A percentile compares a stretch with the other conserved stretches of the same genome.
phyloP scores from a whole-genome alignment of 2,797 vertebrate genomes.

The Bovichtus diacanthus region DNA sequence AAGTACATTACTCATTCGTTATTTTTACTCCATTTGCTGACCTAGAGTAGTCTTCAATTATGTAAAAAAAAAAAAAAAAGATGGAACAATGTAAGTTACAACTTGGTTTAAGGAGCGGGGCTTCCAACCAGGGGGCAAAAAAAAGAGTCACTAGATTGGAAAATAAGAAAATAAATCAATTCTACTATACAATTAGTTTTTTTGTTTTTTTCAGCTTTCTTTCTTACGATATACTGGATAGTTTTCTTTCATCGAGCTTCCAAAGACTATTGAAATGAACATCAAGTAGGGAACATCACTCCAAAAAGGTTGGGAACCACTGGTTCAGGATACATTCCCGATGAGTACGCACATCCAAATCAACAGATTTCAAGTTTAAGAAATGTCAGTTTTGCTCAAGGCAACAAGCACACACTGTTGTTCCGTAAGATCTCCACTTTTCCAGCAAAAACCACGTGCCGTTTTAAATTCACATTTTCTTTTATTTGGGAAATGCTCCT shows the following conservation, averaged over 20 bases:
- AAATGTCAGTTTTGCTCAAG: not conserved
- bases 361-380: not conserved
- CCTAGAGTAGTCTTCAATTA: constrained; percentile 1
- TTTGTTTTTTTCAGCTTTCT: not conserved
- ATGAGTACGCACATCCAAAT: not conserved
- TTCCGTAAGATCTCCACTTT: not conserved
- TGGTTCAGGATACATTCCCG: not conserved
- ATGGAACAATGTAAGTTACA: not conserved
- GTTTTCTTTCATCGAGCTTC: not conserved
- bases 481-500: not conserved
- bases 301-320: not conserved
- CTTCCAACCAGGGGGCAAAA: not conserved
- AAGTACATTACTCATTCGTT: constrained; percentile 35
- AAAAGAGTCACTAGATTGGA: not conserved
- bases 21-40: constrained; percentile 38
- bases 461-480: not conserved
- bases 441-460: not conserved
- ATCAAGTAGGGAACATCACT: not conserved
- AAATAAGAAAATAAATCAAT: not conserved
- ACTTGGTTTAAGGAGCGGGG: not conserved
- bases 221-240: not conserved
- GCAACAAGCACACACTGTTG: not conserved
- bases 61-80: not conserved
- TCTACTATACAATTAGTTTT: not conserved
- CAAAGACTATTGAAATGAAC: not conserved